Percentiles rank a stretch among this genome's conserved stretches.
These are phyloP conservation scores for Synaphobranchus kaupii DNA, from an alignment of 2,797 vertebrate genomes.

Conservation along the genomic window DNA sequence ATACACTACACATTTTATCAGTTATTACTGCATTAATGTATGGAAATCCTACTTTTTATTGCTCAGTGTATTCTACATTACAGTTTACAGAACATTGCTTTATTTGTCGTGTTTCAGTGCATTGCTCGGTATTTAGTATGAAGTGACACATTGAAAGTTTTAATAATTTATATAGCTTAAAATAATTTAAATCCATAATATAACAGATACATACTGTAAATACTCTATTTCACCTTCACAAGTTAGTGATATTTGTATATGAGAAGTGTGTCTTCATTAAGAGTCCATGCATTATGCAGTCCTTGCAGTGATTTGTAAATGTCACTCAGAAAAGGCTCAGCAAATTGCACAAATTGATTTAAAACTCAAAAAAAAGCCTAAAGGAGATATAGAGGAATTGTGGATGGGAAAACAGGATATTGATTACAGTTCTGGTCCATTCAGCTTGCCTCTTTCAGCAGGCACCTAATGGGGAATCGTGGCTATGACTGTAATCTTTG, in stretches of 20 bases:
- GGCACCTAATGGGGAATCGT: background rate
- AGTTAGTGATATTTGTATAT: background rate
- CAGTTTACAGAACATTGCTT: background rate
- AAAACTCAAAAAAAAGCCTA: background rate
- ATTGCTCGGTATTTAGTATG: background rate
- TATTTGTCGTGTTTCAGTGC: background rate
- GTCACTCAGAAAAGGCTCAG: background rate
- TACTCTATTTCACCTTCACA: background rate
- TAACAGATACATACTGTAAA: background rate
- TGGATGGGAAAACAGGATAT: background rate
- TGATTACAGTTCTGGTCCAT: background rate
- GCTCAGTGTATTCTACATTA: background rate
- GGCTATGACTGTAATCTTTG: background rate
- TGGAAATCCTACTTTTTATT: background rate
- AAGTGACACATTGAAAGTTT: background rate
- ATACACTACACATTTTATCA: background rate
- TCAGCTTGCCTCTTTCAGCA: background rate
- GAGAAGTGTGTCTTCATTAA: background rate
- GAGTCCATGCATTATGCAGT: background rate
- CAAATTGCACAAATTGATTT: background rate
- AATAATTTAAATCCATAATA: background rate
- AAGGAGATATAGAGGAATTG: background rate
- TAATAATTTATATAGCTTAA: background rate
- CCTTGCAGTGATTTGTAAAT: background rate
- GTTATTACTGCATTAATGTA: background rate